Base-by-base conservation (phyloP, 37 sponge, comb jelly and placozoan genomes). In the Axinella damicornis region DNA sequence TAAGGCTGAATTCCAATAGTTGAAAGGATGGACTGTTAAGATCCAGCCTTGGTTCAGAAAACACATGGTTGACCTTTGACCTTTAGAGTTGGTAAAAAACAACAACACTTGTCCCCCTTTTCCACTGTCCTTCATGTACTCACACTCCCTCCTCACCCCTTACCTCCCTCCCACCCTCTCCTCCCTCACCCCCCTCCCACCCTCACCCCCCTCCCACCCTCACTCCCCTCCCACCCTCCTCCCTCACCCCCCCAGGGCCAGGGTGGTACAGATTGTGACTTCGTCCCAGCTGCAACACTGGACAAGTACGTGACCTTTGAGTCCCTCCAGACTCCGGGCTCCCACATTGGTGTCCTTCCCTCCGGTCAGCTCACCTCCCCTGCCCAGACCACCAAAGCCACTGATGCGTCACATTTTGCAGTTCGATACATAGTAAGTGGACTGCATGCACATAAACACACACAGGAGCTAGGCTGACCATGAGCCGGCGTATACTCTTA, bases 241-340 rank as follows among this genome's bases (percentile, higher is more conserved):
- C 24, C 2, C 69, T 68, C 34, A 46, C 30, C 69, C 35, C 36
- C 17, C 36, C 20, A 86, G 91, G 89, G 87, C 2, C 69, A 41
- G 16, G 89, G 94, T 72, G 94, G 90, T 31, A 63, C 77, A 9
- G 94, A 93, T 19, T 81, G 94, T 89, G 94, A 93, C 78, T 93
- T 93, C 75, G 38, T 57, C 24, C 83, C 82, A 14, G n/a, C 83
- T 11, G 54, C 85, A 41, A 54, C 77, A 19, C 20, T 62, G 21
- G 94, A 80, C 25, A 25, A n/a, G 16, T 69, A 82, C 57, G 65
- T 89, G 4, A 72, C 67, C 31, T 72, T 93, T 1, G 87, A 93
- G 90, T 69, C 80, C 24, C 31, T 61, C 25, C 21, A 20, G n/a
- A 34, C 34, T 69, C 85, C 86, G 37, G 85, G 85, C 18, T 66